These are phyloP conservation scores for Luffia ferchaultella DNA, from an alignment of 2,888 invertebrate genomes.

Conservation along the genomic window DNA sequence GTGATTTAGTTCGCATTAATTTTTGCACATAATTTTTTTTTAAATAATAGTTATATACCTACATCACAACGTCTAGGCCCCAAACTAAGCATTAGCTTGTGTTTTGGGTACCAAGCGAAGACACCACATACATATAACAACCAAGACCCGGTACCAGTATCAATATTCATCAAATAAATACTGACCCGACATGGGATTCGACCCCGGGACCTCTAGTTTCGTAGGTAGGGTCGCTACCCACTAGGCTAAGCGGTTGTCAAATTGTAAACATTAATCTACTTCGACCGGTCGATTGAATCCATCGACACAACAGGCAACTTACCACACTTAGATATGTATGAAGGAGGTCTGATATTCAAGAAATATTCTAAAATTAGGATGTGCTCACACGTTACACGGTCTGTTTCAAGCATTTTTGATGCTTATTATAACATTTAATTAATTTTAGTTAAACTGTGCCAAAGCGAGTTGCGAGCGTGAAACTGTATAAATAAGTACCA, in stretches of 20 bases:
- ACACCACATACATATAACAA: no score
- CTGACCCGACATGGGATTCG: conserved; percentile 9
- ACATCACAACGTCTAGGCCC: no score
- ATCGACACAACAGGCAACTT: background rate
- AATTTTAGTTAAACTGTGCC: background rate
- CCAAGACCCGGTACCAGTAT: no score
- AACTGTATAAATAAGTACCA: background rate
- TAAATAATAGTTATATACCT: conserved; percentile 9
- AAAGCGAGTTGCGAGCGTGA: background rate
- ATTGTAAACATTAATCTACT: background rate
- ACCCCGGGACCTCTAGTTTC: background rate
- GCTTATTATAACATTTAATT: conserved; percentile 4
- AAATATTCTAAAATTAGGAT: background rate
- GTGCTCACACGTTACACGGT: background rate
- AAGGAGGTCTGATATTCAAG: background rate
- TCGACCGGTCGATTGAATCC: background rate
- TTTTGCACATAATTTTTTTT: no score
- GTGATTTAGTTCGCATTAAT: no score
- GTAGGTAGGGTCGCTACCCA: no score
- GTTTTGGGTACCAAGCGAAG: no score
- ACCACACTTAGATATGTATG: background rate
- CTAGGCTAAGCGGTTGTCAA: background rate
- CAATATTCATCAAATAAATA: no score
- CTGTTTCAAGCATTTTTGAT: conserved; percentile 1
- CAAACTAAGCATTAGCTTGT: no score